These are phyloP conservation scores for Chionodraco myersi DNA, from an alignment of 2,113 vertebrate species.

Conservation along the genomic window DNA sequence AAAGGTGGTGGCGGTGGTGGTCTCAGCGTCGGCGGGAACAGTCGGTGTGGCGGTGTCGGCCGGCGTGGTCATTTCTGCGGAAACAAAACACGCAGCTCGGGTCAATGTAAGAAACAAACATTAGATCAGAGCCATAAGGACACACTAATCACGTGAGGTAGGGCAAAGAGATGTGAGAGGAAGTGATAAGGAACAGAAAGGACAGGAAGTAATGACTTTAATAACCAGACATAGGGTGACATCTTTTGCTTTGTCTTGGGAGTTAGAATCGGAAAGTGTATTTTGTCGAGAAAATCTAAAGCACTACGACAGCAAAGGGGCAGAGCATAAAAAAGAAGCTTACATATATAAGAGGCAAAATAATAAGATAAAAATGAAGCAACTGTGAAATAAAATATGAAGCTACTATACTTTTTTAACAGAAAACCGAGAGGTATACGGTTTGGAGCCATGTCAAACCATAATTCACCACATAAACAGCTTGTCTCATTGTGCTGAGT, in stretches of 20 bases:
- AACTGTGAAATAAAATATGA: too few species aligned
- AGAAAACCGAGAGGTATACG: background rate
- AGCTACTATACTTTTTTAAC: too few species aligned
- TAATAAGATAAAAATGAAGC: too few species aligned
- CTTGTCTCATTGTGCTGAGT: background rate
- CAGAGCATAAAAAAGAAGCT: too few species aligned
- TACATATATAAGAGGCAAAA: too few species aligned
- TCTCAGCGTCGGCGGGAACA: constrained; percentile 76
- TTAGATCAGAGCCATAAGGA: background rate
- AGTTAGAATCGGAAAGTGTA: too few species aligned
- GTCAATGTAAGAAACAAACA: constrained; percentile 31
- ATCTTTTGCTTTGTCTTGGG: too few species aligned
- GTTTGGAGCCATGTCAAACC: background rate
- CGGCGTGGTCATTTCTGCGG: constrained; percentile 89
- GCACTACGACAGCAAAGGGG: too few species aligned
- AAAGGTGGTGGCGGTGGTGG: constrained; percentile 83
- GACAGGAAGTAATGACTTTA: constrained; percentile 6
- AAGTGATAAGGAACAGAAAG: constrained; percentile 42
- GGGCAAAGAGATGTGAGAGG: constrained; percentile 26
- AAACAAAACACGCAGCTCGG: constrained; percentile 5
- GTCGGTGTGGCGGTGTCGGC: constrained; percentile 87
- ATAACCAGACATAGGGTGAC: background rate
- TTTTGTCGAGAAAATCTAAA: too few species aligned
- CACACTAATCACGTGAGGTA: background rate
- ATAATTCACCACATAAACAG: background rate